Base-by-base conservation (phyloP, 2,888 invertebrate species). In the Pollenia griseotomentosa region DNA sequence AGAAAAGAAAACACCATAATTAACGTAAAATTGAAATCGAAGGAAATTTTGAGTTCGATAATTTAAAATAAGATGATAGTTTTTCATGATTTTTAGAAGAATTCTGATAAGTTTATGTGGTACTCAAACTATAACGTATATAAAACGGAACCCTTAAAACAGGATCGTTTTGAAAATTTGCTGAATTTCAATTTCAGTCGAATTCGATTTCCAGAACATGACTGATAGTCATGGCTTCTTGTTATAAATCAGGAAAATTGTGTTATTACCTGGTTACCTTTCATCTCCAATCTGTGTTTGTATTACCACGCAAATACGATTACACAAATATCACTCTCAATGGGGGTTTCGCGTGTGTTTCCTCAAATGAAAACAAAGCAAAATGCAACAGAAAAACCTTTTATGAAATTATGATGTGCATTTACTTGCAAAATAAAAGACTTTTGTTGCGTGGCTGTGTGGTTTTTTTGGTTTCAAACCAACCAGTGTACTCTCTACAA, bases 341-440 rank as follows among this genome's bases (percentile, higher is more conserved):
- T 84, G 83, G 80, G 81, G 75, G 11, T 74, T 81, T 87, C 51
- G 78, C 77, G 46, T 83, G 84, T 44, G 66, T 78, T 77, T 59
- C 61, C 55, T 66, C 8, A 71, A 48, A 71, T 42, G 65, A 73
- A 42, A 77, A 48, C 6, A 19, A 44, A 65, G 14, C 46, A 19
- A 16, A 57, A 40, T 12, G 7, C 7, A 16, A 65, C 10, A 55
- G 66, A 57, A 78, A 42, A 63, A 53, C 12, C 44, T 70, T 78
- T 51, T 65, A 70, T 23, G 51, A 87, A 87, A 87, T 75, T 84
- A 82, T 87, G 73, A 87, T 81, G 80, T 81, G 86, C 51, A 70
- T 61, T 83, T 70, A 63, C 10, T 6, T 48, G 55, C 51, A 65
- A 70, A 42, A 40, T 61, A 16, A 66, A 70, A 46, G 8, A 33